Evolutionary conservation across 2,797 vertebrate species (phyloP).

Genomic region (Moxostoma hubbsi): DNA sequence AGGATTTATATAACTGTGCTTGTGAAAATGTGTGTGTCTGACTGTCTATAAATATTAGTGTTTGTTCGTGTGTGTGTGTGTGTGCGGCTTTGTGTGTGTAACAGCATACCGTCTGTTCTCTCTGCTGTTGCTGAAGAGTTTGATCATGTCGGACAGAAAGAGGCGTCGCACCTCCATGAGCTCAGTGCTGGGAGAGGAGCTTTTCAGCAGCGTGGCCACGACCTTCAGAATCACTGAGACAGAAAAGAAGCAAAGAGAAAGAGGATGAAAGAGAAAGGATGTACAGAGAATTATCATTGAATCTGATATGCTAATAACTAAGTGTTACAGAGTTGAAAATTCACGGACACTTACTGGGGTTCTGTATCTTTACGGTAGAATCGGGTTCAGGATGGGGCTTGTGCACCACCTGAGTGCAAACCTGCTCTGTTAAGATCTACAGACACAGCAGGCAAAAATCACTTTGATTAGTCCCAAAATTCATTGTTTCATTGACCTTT

Average conservation of each 20-base stretch:
- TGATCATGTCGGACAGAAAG: conserved; percentile 99
- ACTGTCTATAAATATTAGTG: no score
- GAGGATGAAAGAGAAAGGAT: background rate
- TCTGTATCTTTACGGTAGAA: conserved; percentile 98
- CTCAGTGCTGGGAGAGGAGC: conserved; percentile 91
- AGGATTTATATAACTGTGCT: conserved; percentile 5
- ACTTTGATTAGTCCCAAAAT: background rate
- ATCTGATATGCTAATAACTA: background rate
- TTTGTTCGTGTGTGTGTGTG: background rate
- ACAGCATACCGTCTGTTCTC: conserved; percentile 92
- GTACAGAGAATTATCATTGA: background rate
- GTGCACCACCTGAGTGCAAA: conserved; percentile 98
- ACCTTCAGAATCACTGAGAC: conserved; percentile 98
- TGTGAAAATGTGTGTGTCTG: conserved; percentile 1
- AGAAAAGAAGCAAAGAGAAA: background rate
- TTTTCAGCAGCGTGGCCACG: conserved; percentile 96
- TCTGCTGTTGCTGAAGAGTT: conserved; percentile 98
- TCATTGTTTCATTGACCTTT: background rate
- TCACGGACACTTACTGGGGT: conserved; percentile 87
- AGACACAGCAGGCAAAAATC: conserved; percentile 27
- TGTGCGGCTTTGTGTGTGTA: conserved; percentile 1
- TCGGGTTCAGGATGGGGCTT: conserved; percentile 98
- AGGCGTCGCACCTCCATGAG: conserved; percentile 98
- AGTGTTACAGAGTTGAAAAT: background rate
- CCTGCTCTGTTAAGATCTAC: conserved; percentile 98